phyloP scores from a whole-genome alignment of 64 coral and sea anemone species.

The Montipora foliosa region DNA sequence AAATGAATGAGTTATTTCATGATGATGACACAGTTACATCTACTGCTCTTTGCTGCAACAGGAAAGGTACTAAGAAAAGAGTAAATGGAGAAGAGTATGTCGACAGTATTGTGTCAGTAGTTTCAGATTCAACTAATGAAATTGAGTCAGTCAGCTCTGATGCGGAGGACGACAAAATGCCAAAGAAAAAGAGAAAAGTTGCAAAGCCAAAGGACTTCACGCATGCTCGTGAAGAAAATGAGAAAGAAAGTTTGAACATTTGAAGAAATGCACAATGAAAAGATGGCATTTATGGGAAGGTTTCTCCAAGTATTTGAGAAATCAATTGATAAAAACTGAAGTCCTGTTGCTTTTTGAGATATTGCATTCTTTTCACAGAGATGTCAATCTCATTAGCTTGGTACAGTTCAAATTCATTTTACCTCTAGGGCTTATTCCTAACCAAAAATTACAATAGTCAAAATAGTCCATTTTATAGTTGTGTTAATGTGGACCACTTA shows the following conservation, averaged over 20 bases:
- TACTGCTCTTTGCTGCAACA: slow-evolving; percentile 4
- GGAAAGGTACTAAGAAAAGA: background rate
- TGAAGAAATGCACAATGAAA: no score
- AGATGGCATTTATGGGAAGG: no score
- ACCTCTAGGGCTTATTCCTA: no score
- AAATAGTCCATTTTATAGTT: background rate
- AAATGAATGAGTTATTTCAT: background rate
- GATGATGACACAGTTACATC: background rate
- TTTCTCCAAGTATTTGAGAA: no score
- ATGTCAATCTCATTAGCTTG: no score
- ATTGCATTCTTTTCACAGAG: no score
- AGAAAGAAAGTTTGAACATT: no score
- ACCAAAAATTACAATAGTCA: no score
- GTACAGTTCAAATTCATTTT: no score
- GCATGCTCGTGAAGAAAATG: background rate
- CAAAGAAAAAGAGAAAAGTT: background rate
- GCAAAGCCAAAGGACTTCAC: background rate
- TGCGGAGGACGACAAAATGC: background rate
- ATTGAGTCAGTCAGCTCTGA: background rate
- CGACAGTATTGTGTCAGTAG: background rate
- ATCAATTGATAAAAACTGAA: no score
- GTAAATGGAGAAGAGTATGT: background rate
- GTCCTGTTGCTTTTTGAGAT: no score
- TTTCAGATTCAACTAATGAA: background rate
- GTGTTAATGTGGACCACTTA: background rate